Conservation (phyloP, 2,797 vertebrate genomes). For the Galaxias olidus region DNA sequence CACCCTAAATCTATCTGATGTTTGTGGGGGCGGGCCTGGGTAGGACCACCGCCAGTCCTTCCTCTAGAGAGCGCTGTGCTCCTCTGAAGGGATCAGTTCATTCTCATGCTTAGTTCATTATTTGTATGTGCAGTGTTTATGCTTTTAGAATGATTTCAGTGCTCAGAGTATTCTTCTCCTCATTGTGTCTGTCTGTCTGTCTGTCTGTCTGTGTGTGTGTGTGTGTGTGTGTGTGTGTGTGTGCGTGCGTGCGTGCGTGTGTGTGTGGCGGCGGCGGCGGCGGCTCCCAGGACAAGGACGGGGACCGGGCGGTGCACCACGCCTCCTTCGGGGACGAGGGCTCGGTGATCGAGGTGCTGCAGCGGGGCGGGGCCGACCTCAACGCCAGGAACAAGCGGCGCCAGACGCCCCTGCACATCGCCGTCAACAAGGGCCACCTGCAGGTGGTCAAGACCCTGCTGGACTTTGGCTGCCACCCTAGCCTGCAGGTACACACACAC, state of each 20-base stretch:
- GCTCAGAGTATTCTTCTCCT: constrained; percentile 43
- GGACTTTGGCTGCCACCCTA: constrained; percentile 97
- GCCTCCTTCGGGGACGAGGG: constrained; percentile 97
- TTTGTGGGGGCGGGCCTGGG: too few relatives aligned
- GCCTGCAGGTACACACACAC: constrained; percentile 86
- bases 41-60: too few relatives aligned
- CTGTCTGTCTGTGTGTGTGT: neutral
- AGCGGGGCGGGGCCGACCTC: constrained; percentile 93
- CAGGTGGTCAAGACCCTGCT: constrained; percentile 97
- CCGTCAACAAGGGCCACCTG: constrained; percentile 97
- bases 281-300: constrained; percentile 90
- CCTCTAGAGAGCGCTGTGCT: too few relatives aligned
- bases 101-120: too few relatives aligned
- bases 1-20: too few relatives aligned
- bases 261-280: constrained; percentile 4
- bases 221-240: neutral
- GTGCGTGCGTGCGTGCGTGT: neutral
- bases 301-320: constrained; percentile 95
- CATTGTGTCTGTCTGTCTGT: constrained; percentile 3
- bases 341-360: constrained; percentile 96
- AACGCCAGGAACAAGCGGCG: constrained; percentile 97
- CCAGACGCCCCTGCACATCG: constrained; percentile 96
- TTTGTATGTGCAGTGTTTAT: too few relatives aligned
- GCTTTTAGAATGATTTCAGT: too few relatives aligned
- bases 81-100: too few relatives aligned